phyloP scores from a whole-genome alignment of 2,888 invertebrate genomes.

The Hetaerina titia region DNA sequence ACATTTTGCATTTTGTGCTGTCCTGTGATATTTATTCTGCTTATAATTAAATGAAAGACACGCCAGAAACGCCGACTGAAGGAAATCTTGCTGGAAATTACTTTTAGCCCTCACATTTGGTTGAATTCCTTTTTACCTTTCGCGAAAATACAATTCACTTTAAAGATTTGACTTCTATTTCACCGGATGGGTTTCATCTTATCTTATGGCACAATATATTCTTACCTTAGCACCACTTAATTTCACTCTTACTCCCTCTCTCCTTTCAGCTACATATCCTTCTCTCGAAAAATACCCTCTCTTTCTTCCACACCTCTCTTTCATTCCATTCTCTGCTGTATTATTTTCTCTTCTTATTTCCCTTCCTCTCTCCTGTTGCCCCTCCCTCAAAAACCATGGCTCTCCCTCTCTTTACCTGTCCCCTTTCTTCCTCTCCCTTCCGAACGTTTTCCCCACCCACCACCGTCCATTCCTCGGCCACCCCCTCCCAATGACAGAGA shows the following conservation, averaged over 20 bases:
- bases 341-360: neutral
- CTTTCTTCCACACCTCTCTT: neutral
- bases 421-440: neutral
- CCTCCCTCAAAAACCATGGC: neutral
- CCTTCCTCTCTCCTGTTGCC: neutral
- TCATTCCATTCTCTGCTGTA: too few relatives aligned
- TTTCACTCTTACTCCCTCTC: neutral
- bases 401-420: neutral
- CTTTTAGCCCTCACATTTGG: neutral
- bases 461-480: conserved; percentile 51
- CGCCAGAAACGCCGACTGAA: neutral
- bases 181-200: neutral
- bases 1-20: neutral
- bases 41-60: neutral
- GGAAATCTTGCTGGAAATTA: neutral
- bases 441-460: neutral
- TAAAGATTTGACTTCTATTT: neutral
- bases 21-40: neutral
- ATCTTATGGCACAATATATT: neutral
- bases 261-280: neutral
- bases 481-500: conserved; percentile 65
- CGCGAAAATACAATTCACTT: neutral
- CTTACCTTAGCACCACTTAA: neutral
- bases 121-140: neutral
- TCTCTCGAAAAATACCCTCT: neutral